phyloP scores from a whole-genome alignment of 2,113 vertebrate species.

The Carassius gibelio region DNA sequence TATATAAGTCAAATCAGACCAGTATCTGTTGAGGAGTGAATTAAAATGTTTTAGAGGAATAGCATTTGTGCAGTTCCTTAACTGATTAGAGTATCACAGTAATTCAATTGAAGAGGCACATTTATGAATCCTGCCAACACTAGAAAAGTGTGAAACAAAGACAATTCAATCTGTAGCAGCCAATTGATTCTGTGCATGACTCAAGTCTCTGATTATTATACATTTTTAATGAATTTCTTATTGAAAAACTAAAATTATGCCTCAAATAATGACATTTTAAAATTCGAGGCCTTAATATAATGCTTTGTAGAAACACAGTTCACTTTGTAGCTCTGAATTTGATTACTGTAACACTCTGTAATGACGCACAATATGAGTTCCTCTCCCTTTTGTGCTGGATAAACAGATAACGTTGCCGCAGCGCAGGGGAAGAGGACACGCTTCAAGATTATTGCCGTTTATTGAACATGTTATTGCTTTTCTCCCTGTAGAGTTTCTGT shows the following conservation, averaged over 20 bases:
- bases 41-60: background rate
- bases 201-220: slow-evolving; percentile 59
- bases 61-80: slow-evolving; percentile 5
- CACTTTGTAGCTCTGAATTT: slow-evolving; percentile 65
- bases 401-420: slow-evolving; percentile 73
- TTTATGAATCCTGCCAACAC: slow-evolving; percentile 49
- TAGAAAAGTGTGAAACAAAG: slow-evolving; percentile 40
- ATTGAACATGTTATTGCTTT: slow-evolving; percentile 75
- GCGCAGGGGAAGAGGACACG: slow-evolving; percentile 68
- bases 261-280: slow-evolving; percentile 63
- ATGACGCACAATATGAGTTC: slow-evolving; percentile 69
- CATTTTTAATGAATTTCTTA: slow-evolving; percentile 76
- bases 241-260: slow-evolving; percentile 71
- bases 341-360: slow-evolving; percentile 68
- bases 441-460: slow-evolving; percentile 74
- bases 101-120: slow-evolving; percentile 47
- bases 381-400: slow-evolving; percentile 67
- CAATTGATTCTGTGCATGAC: slow-evolving; percentile 28
- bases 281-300: slow-evolving; percentile 51
- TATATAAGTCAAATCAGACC: background rate
- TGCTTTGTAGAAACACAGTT: slow-evolving; percentile 37
- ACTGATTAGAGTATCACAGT: slow-evolving; percentile 6
- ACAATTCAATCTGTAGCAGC: slow-evolving; percentile 53
- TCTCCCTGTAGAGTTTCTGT: slow-evolving; percentile 58
- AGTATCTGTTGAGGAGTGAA: slow-evolving; percentile 12